A percentile compares a stretch with the other conserved stretches of the same genome.
Evolutionary conservation across 2,797 vertebrate genomes (phyloP).

Genomic region (Taeniopygia guttata): DNA sequence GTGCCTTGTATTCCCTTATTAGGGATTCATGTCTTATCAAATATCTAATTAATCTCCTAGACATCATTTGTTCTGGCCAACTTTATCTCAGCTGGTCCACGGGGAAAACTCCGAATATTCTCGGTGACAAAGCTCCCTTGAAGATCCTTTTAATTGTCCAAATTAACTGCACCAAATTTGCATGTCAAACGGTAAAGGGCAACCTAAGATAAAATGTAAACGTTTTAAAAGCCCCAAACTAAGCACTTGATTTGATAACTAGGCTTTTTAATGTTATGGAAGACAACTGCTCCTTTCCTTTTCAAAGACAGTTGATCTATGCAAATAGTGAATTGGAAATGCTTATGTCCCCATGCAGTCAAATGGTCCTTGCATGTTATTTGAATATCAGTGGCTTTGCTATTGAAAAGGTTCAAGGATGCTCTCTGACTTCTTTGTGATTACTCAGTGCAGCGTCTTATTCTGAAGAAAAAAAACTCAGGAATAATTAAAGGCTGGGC

Average conservation of each 20-base stretch:
- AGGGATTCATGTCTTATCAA: conserved; percentile 99
- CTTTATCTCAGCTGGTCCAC: conserved; percentile 93
- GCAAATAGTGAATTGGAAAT: conserved; percentile 95
- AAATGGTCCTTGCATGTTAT: conserved; percentile 95
- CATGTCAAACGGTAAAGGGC: conserved; percentile 95
- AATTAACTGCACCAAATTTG: conserved; percentile 99
- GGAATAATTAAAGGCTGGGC: conserved; percentile 97
- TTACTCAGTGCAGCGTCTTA: conserved; percentile 99
- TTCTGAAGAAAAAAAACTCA: conserved; percentile 86
- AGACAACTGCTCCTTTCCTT: conserved; percentile 88
- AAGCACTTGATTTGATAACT: conserved; percentile 92
- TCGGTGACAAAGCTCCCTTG: conserved; percentile 93
- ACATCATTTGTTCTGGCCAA: conserved; percentile 99
- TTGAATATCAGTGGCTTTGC: conserved; percentile 98
- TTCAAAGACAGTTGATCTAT: conserved; percentile 88
- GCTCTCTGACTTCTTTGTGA: conserved; percentile 99
- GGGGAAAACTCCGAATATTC: conserved; percentile 87
- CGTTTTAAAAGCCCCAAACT: conserved; percentile 86
- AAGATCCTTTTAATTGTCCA: conserved; percentile 99
- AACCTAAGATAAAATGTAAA: conserved; percentile 87
- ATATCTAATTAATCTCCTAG: conserved; percentile 99
- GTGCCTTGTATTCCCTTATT: conserved; percentile 99
- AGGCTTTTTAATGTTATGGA: conserved; percentile 86
- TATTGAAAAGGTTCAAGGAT: conserved; percentile 99
- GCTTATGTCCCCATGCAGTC: conserved; percentile 88